Percentiles rank a stretch among this genome's conserved stretches.
Conservation (phyloP, 2,888 invertebrate species). For the Elmis aenea region DNA sequence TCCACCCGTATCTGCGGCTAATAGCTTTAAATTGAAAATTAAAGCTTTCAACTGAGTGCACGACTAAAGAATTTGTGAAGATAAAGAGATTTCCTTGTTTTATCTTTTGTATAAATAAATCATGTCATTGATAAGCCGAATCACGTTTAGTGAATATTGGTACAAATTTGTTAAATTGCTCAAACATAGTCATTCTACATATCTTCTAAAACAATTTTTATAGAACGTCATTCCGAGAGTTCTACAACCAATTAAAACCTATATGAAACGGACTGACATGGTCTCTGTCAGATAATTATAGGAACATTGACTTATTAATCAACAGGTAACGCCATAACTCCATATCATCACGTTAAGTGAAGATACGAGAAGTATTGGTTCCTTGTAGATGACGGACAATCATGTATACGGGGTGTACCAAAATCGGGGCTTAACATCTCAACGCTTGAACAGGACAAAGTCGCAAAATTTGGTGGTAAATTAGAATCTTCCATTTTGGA, state of each 20-base stretch:
- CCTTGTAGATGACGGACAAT: too few species aligned
- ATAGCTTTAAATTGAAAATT: too few species aligned
- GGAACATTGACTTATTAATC: slow-evolving; percentile 21
- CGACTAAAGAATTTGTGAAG: too few species aligned
- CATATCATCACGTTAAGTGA: slow-evolving; percentile 18
- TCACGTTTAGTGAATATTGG: background rate
- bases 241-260: slow-evolving; percentile 21
- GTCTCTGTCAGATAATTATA: slow-evolving; percentile 17
- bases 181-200: background rate
- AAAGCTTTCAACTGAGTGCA: too few species aligned
- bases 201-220: slow-evolving; percentile 16
- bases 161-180: background rate
- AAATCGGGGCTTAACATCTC: too few species aligned
- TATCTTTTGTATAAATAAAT: background rate
- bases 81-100: too few species aligned
- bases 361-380: too few species aligned
- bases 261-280: slow-evolving; percentile 22
- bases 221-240: slow-evolving; percentile 21
- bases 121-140: background rate
- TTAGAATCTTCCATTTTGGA: too few species aligned
- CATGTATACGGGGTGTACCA: too few species aligned
- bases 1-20: too few species aligned
- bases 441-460: too few species aligned
- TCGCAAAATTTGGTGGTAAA: too few species aligned
- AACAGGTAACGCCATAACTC: slow-evolving; percentile 14